Evolutionary conservation across 2,113 vertebrate genomes (phyloP).

Genomic region (Scomber scombrus): DNA sequence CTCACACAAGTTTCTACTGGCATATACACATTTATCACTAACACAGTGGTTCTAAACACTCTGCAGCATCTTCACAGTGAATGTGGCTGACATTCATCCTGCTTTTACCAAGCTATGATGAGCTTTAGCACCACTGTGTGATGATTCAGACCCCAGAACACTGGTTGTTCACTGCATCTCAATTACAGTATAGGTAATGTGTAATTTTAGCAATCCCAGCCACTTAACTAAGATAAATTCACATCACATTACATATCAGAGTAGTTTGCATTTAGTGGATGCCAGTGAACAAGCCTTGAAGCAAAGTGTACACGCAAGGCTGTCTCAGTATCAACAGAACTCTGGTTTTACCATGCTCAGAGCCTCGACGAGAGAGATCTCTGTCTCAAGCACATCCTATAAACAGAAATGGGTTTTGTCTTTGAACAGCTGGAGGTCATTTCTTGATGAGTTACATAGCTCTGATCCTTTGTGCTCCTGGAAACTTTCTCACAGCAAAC

Average conservation of each 20-base stretch:
- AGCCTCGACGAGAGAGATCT: constrained; percentile 76
- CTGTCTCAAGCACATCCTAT: constrained; percentile 75
- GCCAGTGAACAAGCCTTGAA: constrained; percentile 47
- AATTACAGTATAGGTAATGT: neutral
- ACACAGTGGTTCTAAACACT: constrained; percentile 28
- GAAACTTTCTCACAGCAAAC: no score
- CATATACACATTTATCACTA: neutral
- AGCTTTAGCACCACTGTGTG: constrained; percentile 33
- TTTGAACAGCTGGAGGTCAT: constrained; percentile 1
- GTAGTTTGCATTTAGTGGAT: constrained; percentile 3
- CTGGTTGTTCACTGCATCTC: constrained; percentile 53
- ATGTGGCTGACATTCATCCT: neutral
- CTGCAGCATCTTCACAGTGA: neutral
- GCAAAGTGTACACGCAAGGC: neutral
- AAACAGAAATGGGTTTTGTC: constrained; percentile 49
- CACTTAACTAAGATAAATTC: neutral
- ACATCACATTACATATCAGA: neutral
- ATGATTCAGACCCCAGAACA: constrained; percentile 31
- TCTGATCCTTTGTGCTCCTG: neutral
- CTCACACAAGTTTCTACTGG: constrained; percentile 31
- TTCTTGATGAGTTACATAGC: neutral
- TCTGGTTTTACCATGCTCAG: constrained; percentile 74
- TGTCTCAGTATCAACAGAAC: neutral
- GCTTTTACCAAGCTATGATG: neutral
- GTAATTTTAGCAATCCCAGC: neutral